phyloP scores from a whole-genome alignment of 2,888 invertebrate genomes.

The Netelia fuscicornis region DNA sequence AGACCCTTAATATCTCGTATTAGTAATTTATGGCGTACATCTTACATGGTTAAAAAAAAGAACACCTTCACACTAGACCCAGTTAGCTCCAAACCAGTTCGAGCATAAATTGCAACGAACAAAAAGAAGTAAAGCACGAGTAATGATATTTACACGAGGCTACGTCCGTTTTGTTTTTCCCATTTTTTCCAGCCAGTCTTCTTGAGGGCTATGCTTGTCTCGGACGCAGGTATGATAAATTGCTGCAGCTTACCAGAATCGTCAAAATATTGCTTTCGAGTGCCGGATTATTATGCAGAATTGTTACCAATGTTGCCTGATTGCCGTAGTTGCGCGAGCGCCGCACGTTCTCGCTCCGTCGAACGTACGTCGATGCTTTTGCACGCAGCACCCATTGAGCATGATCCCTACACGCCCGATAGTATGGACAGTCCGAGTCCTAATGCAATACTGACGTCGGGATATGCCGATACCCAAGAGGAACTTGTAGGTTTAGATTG shows the following conservation, averaged over 20 bases:
- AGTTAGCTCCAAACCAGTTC: slow-evolving; percentile 54
- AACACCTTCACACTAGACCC: slow-evolving; percentile 29
- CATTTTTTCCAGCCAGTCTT: slow-evolving; percentile 91
- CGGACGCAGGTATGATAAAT: slow-evolving; percentile 91
- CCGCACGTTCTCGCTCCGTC: slow-evolving; percentile 79
- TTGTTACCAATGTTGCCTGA: slow-evolving; percentile 83
- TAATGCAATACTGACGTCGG: slow-evolving; percentile 74
- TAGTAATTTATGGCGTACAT: too few relatives aligned
- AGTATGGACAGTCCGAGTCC: slow-evolving; percentile 92
- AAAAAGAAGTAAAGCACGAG: slow-evolving; percentile 52
- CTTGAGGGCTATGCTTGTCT: slow-evolving; percentile 89
- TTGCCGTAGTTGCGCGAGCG: slow-evolving; percentile 83
- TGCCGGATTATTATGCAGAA: slow-evolving; percentile 81
- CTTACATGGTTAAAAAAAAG: not conserved
- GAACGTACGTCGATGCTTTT: slow-evolving; percentile 85
- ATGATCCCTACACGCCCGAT: slow-evolving; percentile 94
- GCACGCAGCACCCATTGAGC: slow-evolving; percentile 86
- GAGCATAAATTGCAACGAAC: slow-evolving; percentile 2
- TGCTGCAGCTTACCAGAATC: slow-evolving; percentile 86
- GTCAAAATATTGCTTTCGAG: slow-evolving; percentile 83
- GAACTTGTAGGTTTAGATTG: slow-evolving; percentile 73
- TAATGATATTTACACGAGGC: slow-evolving; percentile 58
- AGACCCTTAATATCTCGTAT: not conserved
- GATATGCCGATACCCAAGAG: slow-evolving; percentile 70
- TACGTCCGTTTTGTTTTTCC: slow-evolving; percentile 66